Conservation (phyloP, 2,113 vertebrate genomes). For the Myxocyprinus asiaticus region DNA sequence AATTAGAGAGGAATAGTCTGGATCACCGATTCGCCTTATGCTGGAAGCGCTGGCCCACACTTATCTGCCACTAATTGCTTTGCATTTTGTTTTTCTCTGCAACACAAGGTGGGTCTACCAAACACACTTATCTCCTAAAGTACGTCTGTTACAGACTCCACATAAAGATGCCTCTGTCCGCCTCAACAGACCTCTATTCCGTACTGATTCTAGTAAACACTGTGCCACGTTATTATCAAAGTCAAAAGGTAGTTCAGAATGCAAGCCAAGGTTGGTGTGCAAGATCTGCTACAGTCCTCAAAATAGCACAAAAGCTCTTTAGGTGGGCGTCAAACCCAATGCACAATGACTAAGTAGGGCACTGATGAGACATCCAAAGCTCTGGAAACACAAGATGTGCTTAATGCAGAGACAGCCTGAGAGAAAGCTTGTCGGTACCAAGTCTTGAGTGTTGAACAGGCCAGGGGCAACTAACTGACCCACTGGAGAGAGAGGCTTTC, state of each 20-base stretch:
- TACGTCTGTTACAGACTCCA: too few species aligned
- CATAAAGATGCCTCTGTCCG: too few species aligned
- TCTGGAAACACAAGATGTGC: conserved; percentile 22
- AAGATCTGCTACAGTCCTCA: conserved; percentile 14
- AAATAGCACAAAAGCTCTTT: conserved; percentile 29
- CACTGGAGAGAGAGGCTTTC: conserved; percentile 42
- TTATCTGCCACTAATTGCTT: not conserved
- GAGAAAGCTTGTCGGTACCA: conserved; percentile 48
- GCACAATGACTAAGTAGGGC: conserved; percentile 53
- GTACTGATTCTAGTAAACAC: too few species aligned
- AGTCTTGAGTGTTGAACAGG: conserved; percentile 59
- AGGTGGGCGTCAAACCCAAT: conserved; percentile 25
- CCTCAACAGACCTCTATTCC: too few species aligned
- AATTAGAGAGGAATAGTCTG: conserved; percentile 1
- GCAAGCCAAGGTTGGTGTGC: not conserved
- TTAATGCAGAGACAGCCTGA: conserved; percentile 9
- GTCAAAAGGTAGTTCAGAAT: not conserved
- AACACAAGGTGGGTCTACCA: not conserved
- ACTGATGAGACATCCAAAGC: conserved; percentile 39
- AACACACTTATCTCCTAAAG: too few species aligned
- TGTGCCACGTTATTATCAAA: too few species aligned
- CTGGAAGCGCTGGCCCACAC: not conserved
- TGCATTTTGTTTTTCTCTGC: not conserved
- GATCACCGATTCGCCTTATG: not conserved
- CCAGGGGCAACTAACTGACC: conserved; percentile 57